Conservation (phyloP, 1,140 invertebrate genomes). For the Octopus bimaculoides region DNA sequence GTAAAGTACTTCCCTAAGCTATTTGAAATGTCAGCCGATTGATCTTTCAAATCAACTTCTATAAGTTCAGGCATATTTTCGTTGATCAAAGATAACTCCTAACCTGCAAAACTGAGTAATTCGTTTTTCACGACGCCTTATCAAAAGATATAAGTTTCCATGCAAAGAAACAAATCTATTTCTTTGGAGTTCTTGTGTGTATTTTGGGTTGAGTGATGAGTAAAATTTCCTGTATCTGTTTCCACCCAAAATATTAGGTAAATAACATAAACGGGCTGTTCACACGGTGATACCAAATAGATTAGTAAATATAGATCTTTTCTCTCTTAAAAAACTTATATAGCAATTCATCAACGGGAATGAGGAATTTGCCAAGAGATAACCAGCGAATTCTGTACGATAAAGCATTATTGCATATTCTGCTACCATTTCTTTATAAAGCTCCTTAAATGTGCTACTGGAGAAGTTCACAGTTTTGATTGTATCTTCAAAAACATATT, state of each 20-base stretch:
- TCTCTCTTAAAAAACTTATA: slow-evolving; percentile 5
- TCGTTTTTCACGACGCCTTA: background rate
- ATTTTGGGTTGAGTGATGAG: background rate
- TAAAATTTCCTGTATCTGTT: background rate
- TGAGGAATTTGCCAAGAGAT: background rate
- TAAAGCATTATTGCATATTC: background rate
- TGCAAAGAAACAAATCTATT: background rate
- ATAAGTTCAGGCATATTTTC: slow-evolving; percentile 2
- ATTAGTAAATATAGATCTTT: slow-evolving; percentile 5
- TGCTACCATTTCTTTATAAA: background rate
- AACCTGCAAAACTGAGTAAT: background rate
- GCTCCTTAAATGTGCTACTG: background rate
- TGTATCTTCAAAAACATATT: background rate
- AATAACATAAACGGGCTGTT: background rate
- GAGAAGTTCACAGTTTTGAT: slow-evolving; percentile 5
- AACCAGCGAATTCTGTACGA: background rate
- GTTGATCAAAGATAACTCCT: background rate
- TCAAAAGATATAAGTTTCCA: slow-evolving; percentile 2
- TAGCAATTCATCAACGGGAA: background rate
- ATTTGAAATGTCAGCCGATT: background rate
- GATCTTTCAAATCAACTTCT: background rate
- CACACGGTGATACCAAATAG: background rate
- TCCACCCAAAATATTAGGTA: background rate
- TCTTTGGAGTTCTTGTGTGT: background rate
- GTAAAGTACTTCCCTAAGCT: background rate